Evolutionary conservation across 2,797 vertebrate species (phyloP), one percentile per base, ranked within the genome.

Genomic region (Spea hammondii): DNA sequence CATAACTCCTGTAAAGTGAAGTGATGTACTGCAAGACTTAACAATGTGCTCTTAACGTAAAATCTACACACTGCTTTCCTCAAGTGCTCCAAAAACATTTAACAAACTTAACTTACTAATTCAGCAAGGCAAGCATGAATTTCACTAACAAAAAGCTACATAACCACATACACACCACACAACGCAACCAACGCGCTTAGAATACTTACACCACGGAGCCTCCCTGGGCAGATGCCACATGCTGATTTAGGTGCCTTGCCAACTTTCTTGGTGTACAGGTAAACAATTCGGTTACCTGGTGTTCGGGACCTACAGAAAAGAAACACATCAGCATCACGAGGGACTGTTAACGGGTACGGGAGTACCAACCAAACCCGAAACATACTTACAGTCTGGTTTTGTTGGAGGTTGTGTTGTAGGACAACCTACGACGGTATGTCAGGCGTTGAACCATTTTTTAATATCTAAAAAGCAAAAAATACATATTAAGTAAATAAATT

Each of bases 331-430:
- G 5, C 12, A 8, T 49, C 6, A 75, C 7, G 13, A 11, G 10
- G 17, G 17, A 60, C 8, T 67, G n/a, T 49, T 2, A 0, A 12
- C 6, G 47, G 7, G 5, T 3, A 5, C 10, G 6, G 12, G 7
- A 57, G 51, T 11, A 14, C 44, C 5, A 65, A 6, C 51, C 7
- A 45, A 12, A 55, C 13, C 32, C 0, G 45, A 51, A 2, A 17
- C 45, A 14, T 69, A 94, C 98, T 96, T 87, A 99, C 97, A 99
- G 93, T 79, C 98, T 95, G 75, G 97, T 99, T 86, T 98, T 99
- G 92, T 99, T 99, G 70, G 98, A 99, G 82, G 96, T 92, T 55
- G 97, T 99, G 84, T 99, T 99, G 94, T 99, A 99, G 95, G 97
- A 99, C 83, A 99, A 90, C 95, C 97, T 96, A 93, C 97, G 97